Percentiles rank a stretch among this genome's conserved stretches.
Conservation (phyloP, 2,113 vertebrate species). For the Pionites leucogaster region DNA sequence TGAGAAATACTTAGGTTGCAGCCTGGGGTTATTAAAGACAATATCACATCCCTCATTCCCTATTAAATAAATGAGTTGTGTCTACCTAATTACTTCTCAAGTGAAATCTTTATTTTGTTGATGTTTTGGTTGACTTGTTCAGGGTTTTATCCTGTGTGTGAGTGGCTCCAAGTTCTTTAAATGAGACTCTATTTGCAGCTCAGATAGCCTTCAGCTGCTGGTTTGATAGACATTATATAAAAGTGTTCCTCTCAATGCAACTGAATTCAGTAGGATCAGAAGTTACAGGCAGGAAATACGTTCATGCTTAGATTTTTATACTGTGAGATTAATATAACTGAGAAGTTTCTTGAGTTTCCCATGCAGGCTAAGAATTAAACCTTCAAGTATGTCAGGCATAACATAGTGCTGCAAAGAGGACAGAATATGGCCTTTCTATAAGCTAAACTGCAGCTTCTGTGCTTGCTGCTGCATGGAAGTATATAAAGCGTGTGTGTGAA, state of each 20-base stretch:
- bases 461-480: background rate
- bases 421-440: background rate
- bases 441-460: background rate
- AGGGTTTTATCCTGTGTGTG: background rate
- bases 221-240: background rate
- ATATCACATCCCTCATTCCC: fast-evolving
- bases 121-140: background rate
- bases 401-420: background rate
- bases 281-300: background rate
- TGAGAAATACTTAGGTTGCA: background rate
- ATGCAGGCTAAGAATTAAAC: background rate
- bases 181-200: background rate
- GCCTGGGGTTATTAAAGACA: background rate
- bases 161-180: background rate
- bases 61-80: background rate
- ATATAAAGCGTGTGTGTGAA: background rate
- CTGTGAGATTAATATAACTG: background rate
- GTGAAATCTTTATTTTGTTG: background rate
- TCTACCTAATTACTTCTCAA: background rate
- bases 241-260: background rate
- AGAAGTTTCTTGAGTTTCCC: background rate
- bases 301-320: background rate
- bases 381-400: background rate
- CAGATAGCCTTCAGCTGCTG: background rate
- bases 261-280: background rate